Evolutionary conservation across 2,888 invertebrate genomes (phyloP), one percentile per base, ranked within the genome.

Genomic region (Rhagophthalmus giganteus): DNA sequence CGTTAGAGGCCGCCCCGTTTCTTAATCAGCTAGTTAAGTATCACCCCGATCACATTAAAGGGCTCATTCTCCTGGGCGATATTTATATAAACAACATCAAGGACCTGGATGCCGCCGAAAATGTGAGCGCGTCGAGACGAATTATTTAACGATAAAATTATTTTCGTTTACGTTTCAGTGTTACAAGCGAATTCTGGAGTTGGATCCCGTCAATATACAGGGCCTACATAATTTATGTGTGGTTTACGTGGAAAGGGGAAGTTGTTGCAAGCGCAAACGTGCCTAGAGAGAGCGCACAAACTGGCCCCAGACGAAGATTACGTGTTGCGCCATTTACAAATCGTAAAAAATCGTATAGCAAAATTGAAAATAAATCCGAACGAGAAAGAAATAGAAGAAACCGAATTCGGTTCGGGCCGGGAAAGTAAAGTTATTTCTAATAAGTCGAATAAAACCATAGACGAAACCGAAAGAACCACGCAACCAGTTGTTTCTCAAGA

Each of bases 171-270:
- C n/a, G n/a, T 78, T 79, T 9, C 79, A 92, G 87, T 95, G 95
- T 71, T 97, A 97, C 76, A 85, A 86, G 41, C 84, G 87, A 57
- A 95, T 97, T 61, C 75, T 96, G 8, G 86, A 88, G 63, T 74
- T 91, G 56, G 95, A 97, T 64, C 88, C 95, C 0, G 85, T 86
- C 61, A 94, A 96, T 73, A 90, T 94, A 55, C 96, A 96, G 77
- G 96, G 94, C 0, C 79, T 92, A 30, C 97, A 97, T 78, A 97
- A 97, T 76, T 79, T 97, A 13, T 97, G 97, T 75, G 97, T 97
- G 4, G 95, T 97, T 0, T 90, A 90, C 62, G 95, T 97, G 3
- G 96, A 97, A 74, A 82, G 91, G 25, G 94, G 94, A 86, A 89
- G 64, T 79, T 97, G 15, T 79, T 84, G n/a, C 79, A 84, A 41